Base-by-base conservation (phyloP, 1,140 invertebrate species). In the Rhagoletis zephyria region DNA sequence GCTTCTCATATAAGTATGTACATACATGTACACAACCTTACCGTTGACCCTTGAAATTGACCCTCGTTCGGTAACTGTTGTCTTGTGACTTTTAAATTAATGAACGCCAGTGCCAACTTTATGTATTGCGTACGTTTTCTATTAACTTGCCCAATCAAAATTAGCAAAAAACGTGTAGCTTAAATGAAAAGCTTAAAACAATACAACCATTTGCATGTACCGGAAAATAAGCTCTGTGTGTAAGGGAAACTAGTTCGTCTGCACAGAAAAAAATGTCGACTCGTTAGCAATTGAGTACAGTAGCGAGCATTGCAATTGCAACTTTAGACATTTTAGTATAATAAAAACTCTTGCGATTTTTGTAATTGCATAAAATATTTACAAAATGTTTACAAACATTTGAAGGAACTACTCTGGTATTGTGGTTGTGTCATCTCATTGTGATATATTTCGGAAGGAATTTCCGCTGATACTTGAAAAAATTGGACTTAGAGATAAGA, bases 41-140 rank as follows among this genome's bases (percentile, higher is more conserved):
- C 5, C 30, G 5, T 19, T 7, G 10, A 19, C n/a, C 63, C 5
- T 0, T 81, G 19, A 81, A 81, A 56, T n/a, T 56, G 48, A 56
- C 74, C 74, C 74, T 81, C 10, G 4, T 30, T 30, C 30, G 30
- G 30, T 16, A 30, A 19, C 48, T 56, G 2, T 56, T 81, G 16
- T 56, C 48, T 9, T 30, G 6, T 56, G 74, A 30, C 51, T 51
- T 56, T 19, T 19, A 59, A 81, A 81, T 81, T 81, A 56, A 56
- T 81, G 45, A 19, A 56, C 45, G 5, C 14, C 74, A 81, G 42
- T 19, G 14, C 7, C 74, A 16, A 81, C 45, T 81, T 81, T 81
- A 81, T 81, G 48, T 48, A n/a, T 81, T 56, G n/a, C 74, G 45
- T 81, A 81, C 74, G 74, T 81, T 81, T 81, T 9, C 74, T 56